phyloP scores from a whole-genome alignment of 2,888 invertebrate genomes.

The Vanessa cardui region DNA sequence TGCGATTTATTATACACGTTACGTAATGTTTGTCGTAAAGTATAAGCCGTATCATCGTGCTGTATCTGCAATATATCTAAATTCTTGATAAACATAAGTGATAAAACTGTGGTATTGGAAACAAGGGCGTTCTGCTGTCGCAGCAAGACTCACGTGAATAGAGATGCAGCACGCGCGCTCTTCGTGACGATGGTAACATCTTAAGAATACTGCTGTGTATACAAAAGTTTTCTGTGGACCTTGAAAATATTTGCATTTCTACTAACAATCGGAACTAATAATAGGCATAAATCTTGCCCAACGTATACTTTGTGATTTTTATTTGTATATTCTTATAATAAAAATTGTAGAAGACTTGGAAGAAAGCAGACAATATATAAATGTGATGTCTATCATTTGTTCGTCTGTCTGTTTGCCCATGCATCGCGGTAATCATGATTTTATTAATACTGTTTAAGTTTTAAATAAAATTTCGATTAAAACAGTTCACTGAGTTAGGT shows the following conservation, averaged over 20 bases:
- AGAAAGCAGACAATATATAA: too few species aligned
- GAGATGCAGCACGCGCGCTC: constrained; percentile 53
- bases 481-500: too few species aligned
- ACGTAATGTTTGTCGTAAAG: background rate
- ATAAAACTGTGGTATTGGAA: constrained; percentile 30
- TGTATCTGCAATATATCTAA: constrained; percentile 52
- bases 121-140: constrained; percentile 29
- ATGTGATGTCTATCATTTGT: too few species aligned
- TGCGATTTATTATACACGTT: background rate
- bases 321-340: background rate
- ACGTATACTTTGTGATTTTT: too few species aligned
- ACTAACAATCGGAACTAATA: background rate
- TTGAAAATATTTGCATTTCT: constrained; percentile 17
- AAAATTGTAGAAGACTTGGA: too few species aligned
- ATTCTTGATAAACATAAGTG: constrained; percentile 45
- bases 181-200: constrained; percentile 50
- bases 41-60: constrained; percentile 27
- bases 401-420: too few species aligned
- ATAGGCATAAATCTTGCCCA: too few species aligned
- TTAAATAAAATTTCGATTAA: too few species aligned
- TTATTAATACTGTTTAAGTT: too few species aligned
- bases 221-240: background rate
- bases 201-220: constrained; percentile 8
- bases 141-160: constrained; percentile 55
- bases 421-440: too few species aligned